phyloP scores from a whole-genome alignment of 2,797 vertebrate genomes.

The Enteromius treurensis region DNA sequence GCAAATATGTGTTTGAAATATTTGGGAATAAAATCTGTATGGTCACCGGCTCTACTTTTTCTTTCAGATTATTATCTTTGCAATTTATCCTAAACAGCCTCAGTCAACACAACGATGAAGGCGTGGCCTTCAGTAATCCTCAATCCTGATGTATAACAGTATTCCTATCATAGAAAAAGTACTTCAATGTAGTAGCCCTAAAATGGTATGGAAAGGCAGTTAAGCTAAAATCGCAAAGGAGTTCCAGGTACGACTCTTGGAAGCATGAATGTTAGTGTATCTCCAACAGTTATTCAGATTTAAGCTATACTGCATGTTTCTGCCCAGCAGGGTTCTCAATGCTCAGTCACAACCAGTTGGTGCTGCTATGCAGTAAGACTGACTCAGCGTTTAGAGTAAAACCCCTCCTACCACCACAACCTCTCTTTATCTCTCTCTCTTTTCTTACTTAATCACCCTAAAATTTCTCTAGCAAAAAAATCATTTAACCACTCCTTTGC shows the following conservation, averaged over 20 bases:
- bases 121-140: conserved; percentile 6
- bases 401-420: conserved; percentile 44
- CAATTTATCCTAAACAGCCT: background rate
- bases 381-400: conserved; percentile 73
- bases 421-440: conserved; percentile 45
- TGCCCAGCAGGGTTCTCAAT: conserved; percentile 26
- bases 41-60: background rate
- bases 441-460: conserved; percentile 46
- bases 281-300: conserved; percentile 14
- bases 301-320: conserved; percentile 33
- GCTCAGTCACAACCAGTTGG: conserved; percentile 66
- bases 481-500: conserved; percentile 27
- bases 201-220: background rate
- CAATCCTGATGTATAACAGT: background rate
- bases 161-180: background rate
- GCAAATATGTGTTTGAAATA: background rate
- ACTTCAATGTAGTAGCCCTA: background rate
- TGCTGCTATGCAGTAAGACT: conserved; percentile 73
- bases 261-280: conserved; percentile 7
- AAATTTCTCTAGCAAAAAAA: conserved; percentile 38
- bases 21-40: background rate
- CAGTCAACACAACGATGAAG: background rate
- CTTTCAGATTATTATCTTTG: background rate
- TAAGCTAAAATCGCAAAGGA: background rate
- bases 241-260: background rate